phyloP scores from a whole-genome alignment of 2,797 vertebrate species.

The Decapterus maruadsi region DNA sequence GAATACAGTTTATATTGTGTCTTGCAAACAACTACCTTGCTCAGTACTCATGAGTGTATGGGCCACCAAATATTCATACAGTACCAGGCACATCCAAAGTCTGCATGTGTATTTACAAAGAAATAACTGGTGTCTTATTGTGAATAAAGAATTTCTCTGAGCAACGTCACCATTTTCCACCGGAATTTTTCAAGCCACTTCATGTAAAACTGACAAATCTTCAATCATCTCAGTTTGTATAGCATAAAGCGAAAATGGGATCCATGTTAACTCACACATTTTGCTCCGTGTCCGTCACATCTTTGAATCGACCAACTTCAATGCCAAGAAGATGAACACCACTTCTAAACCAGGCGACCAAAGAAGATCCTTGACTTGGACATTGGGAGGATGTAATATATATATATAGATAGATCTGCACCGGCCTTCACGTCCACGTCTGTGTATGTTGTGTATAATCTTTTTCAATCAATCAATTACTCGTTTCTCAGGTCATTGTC shows the following conservation, averaged over 20 bases:
- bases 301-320: background rate
- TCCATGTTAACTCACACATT: background rate
- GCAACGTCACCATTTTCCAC: background rate
- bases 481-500: too few relatives aligned
- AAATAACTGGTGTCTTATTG: background rate
- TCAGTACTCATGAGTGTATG: background rate
- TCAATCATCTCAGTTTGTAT: background rate
- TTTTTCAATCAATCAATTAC: too few relatives aligned
- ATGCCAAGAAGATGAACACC: background rate
- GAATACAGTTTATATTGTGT: constrained; percentile 13
- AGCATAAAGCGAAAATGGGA: background rate
- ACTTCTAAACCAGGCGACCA: background rate
- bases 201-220: background rate
- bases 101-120: background rate
- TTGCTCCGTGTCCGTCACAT: background rate
- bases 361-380: background rate
- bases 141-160: background rate
- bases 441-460: too few relatives aligned
- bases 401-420: background rate
- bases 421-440: background rate
- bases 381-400: background rate
- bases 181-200: background rate
- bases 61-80: too few relatives aligned
- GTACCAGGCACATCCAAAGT: too few relatives aligned
- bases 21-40: background rate